These are phyloP conservation scores for Turnix velox DNA, from an alignment of 2,113 vertebrate species.

Conservation along the genomic window DNA sequence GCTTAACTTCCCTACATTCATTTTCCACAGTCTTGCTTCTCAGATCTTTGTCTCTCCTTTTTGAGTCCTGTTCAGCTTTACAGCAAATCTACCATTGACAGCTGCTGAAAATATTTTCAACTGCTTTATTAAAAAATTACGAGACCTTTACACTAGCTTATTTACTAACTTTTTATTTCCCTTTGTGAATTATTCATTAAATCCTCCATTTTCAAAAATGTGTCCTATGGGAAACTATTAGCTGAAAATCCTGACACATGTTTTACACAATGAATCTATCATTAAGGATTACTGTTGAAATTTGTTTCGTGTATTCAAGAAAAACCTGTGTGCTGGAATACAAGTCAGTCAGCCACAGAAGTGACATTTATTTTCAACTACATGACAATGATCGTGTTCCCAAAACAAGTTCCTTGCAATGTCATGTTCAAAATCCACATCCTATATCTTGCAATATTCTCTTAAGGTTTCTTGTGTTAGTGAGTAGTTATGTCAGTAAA, in stretches of 20 bases:
- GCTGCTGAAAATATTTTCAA: neutral
- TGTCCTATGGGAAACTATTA: neutral
- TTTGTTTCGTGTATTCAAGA: neutral
- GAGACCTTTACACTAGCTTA: neutral
- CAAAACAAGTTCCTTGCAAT: neutral
- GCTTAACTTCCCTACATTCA: neutral
- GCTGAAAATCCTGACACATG: neutral
- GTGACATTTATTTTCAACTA: neutral
- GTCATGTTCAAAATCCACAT: neutral
- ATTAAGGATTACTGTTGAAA: neutral
- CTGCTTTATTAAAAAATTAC: neutral
- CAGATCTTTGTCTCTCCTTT: neutral
- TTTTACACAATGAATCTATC: neutral
- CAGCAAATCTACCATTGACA: no score
- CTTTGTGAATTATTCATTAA: neutral
- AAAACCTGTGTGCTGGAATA: neutral
- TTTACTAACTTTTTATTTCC: neutral
- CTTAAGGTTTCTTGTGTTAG: neutral
- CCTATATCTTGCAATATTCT: neutral
- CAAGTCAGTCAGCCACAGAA: neutral
- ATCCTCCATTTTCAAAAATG: neutral
- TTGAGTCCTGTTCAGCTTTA: neutral
- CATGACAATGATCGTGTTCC: neutral
- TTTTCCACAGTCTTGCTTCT: neutral
- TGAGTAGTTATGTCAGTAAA: neutral